Evolutionary conservation across 2,888 invertebrate genomes (phyloP).

Genomic region (Limnephilus marmoratus): DNA sequence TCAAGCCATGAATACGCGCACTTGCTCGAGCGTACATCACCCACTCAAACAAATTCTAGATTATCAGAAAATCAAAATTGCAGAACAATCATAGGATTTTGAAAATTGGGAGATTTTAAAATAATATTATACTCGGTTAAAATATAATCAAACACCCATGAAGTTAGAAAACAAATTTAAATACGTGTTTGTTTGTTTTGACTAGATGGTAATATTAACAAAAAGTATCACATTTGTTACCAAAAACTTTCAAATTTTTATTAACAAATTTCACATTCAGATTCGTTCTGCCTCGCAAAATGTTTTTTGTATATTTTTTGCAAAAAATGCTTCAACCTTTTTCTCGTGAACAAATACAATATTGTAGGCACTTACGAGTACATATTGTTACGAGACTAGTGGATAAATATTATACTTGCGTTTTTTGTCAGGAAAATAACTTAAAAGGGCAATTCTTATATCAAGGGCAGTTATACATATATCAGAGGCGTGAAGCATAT

Average conservation of each 20-base stretch:
- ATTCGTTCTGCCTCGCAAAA: neutral
- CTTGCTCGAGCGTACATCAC: too few species aligned
- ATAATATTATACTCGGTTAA: too few species aligned
- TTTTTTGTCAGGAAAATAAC: too few species aligned
- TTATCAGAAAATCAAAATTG: too few species aligned
- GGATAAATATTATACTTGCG: too few species aligned
- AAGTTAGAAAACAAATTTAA: neutral
- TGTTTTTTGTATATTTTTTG: neutral
- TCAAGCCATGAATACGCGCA: too few species aligned
- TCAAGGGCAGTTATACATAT: too few species aligned
- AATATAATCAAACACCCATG: neutral
- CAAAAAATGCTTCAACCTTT: neutral
- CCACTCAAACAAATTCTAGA: too few species aligned
- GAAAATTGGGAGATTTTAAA: too few species aligned
- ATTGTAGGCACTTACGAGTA: neutral
- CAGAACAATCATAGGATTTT: too few species aligned
- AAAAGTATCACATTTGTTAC: neutral
- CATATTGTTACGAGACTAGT: neutral
- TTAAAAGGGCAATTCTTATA: too few species aligned
- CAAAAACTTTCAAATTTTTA: slow-evolving; percentile 24
- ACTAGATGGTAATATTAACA: neutral
- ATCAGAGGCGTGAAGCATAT: too few species aligned
- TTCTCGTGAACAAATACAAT: neutral
- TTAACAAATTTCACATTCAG: slow-evolving; percentile 23
- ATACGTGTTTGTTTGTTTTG: neutral